Base-by-base conservation (phyloP, 2,888 invertebrate genomes). In the Slavum lentiscoides region DNA sequence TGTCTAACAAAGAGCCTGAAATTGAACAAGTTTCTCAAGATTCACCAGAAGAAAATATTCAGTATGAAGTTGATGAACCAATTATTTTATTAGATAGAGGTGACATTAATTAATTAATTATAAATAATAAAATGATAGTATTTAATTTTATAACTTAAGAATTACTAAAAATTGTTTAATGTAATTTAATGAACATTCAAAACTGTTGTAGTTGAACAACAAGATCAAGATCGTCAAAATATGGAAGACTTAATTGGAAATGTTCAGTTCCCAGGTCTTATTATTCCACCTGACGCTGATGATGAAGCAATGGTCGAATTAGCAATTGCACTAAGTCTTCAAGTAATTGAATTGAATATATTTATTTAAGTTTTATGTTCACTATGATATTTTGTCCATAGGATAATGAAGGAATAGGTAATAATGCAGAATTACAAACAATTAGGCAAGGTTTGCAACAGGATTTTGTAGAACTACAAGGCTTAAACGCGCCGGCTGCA, bases 231-330 rank as follows among this genome's bases (percentile, higher is more conserved):
- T 64, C 69, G 55, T 39, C 80, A 80, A 66, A 80, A 80, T 64
- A 80, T 80, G 77, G 77, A 80, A 55, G 70, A 72, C 13, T 64
- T 80, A 64, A 80, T 80, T 72, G 80, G 80, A 43, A 80, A 80
- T 80, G 80, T 80, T 66, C 80, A 80, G 58, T 80, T 80, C 72
- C 80, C 80, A 43, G 80, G 80, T 80, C 80, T 80, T 11, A 96
- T 96, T 85, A 91, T 97, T 74, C 95, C 96, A 19, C 93, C 95
- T n/a, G 96, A 96, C 86, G 95, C 96, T 1, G 97, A 97, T 85
- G 97, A 98, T 86, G 97, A 97, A 87, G 94, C 97, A 0, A 97
- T 98, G 92, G 95, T 98, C 82, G 97, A 97, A 87, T 89, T 98
- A 83, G 98, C 97, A 3, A 97, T 98, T 83, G 97, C 97, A 0